A percentile compares a stretch with the other conserved stretches of the same genome.
These are phyloP conservation scores for Acleris holmiana DNA, from an alignment of 2,888 invertebrate species.

Conservation along the genomic window DNA sequence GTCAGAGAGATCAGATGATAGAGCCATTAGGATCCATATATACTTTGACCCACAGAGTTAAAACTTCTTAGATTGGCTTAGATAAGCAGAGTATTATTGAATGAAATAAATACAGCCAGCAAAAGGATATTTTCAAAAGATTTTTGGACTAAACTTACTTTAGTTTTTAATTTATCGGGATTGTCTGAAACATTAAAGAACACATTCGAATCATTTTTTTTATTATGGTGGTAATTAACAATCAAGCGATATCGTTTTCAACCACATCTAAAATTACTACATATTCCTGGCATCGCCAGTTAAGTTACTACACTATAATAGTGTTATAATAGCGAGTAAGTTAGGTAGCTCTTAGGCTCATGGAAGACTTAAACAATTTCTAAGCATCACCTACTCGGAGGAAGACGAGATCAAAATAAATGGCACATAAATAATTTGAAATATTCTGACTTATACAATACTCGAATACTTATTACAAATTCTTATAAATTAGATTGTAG, in stretches of 20 bases:
- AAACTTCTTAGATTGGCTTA: no score
- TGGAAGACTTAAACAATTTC: slow-evolving; percentile 48
- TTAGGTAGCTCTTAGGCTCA: slow-evolving; percentile 26
- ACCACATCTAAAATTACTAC: slow-evolving; percentile 26
- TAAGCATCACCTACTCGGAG: slow-evolving; percentile 43
- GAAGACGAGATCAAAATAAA: slow-evolving; percentile 78
- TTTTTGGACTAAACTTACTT: no score
- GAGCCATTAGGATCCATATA: no score
- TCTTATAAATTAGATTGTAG: slow-evolving; percentile 31
- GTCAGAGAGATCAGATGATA: no score
- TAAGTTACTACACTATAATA: not conserved
- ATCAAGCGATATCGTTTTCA: slow-evolving; percentile 18
- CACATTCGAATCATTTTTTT: slow-evolving; percentile 8
- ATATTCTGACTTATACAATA: slow-evolving; percentile 42
- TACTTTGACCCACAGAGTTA: no score
- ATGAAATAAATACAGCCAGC: no score
- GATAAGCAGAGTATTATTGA: no score
- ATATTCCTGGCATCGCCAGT: not conserved
- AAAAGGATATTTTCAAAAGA: no score
- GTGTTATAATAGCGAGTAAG: not conserved
- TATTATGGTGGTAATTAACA: slow-evolving; percentile 24
- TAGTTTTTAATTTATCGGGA: no score
- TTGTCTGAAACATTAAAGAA: not conserved
- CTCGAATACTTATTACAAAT: slow-evolving; percentile 12
- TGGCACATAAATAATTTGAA: slow-evolving; percentile 64